Evolutionary conservation across 2,888 invertebrate genomes (phyloP).

Genomic region (Galeruca laticollis): DNA sequence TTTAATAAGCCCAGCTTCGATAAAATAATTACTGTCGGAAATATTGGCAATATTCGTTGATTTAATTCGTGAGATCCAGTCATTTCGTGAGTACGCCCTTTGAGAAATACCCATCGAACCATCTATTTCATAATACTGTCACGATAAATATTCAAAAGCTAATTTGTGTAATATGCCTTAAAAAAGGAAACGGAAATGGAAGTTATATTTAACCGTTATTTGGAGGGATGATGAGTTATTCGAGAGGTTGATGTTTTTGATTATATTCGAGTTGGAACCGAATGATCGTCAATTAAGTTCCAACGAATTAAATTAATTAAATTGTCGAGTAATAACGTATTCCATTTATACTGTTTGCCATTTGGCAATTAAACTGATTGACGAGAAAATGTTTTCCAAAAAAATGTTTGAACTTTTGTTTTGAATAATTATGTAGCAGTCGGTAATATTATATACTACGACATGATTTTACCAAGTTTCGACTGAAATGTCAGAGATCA

Average conservation of each 20-base stretch:
- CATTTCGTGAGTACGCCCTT: slow-evolving; percentile 1
- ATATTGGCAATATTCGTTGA: background rate
- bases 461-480: background rate
- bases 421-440: background rate
- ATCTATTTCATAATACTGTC: slow-evolving; percentile 2
- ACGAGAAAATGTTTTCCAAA: background rate
- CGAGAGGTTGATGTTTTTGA: slow-evolving; percentile 28
- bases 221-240: slow-evolving; percentile 28
- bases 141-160: slow-evolving; percentile 38
- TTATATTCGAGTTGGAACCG: slow-evolving; percentile 23
- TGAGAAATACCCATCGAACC: background rate
- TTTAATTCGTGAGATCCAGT: background rate
- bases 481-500: background rate
- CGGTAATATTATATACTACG: background rate
- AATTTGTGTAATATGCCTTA: slow-evolving; percentile 24
- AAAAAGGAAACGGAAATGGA: slow-evolving; percentile 33
- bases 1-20: too few relatives aligned
- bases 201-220: slow-evolving; percentile 35
- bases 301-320: slow-evolving; percentile 32
- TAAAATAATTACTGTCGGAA: too few relatives aligned
- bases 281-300: slow-evolving; percentile 27
- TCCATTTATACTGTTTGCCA: slow-evolving; percentile 14
- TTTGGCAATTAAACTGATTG: background rate
- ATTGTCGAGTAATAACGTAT: slow-evolving; percentile 28
- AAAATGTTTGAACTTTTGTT: background rate